Conservation (phyloP, 1,140 invertebrate genomes). For the Drosophila virilis region DNA sequence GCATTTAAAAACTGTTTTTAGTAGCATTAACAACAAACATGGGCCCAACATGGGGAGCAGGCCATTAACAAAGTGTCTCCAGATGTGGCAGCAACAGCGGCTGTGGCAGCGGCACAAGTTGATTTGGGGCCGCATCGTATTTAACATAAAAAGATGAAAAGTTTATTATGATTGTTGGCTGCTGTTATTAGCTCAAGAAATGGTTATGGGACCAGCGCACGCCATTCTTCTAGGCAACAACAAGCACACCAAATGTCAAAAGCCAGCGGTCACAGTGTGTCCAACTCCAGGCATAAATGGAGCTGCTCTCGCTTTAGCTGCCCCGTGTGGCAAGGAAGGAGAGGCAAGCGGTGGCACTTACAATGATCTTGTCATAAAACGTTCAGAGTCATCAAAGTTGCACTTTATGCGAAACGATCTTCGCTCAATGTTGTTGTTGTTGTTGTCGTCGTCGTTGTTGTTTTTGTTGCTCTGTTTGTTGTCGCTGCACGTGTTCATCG, state of each 20-base stretch:
- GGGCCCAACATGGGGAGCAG: slow-evolving; percentile 30
- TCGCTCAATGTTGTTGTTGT: slow-evolving; percentile 31
- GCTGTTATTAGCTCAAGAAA: slow-evolving; percentile 76
- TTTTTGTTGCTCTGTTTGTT: slow-evolving; percentile 16
- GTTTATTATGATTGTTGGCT: slow-evolving; percentile 79
- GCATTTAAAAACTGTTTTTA: slow-evolving; percentile 82
- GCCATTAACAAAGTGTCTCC: slow-evolving; percentile 82
- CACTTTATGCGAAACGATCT: slow-evolving; percentile 78
- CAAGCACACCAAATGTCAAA: slow-evolving; percentile 58
- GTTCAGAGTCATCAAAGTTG: slow-evolving; percentile 80
- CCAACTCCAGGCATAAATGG: slow-evolving; percentile 35
- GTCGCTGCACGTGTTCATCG: slow-evolving; percentile 72
- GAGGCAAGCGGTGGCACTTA: slow-evolving; percentile 25
- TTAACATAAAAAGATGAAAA: slow-evolving; percentile 83
- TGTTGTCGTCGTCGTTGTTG: slow-evolving; percentile 42
- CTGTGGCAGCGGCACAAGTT: slow-evolving; percentile 38
- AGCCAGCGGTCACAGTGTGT: slow-evolving; percentile 60
- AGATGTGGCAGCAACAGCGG: slow-evolving; percentile 55
- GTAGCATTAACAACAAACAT: slow-evolving; percentile 80
- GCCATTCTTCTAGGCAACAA: slow-evolving; percentile 28
- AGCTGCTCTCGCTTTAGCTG: background rate
- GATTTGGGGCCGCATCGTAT: slow-evolving; percentile 64
- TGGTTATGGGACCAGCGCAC: slow-evolving; percentile 76
- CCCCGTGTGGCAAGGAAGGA: background rate
- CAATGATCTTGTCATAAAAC: slow-evolving; percentile 80